These are phyloP conservation scores for Tillus elongatus DNA, from an alignment of 2,888 invertebrate species.

Conservation along the genomic window DNA sequence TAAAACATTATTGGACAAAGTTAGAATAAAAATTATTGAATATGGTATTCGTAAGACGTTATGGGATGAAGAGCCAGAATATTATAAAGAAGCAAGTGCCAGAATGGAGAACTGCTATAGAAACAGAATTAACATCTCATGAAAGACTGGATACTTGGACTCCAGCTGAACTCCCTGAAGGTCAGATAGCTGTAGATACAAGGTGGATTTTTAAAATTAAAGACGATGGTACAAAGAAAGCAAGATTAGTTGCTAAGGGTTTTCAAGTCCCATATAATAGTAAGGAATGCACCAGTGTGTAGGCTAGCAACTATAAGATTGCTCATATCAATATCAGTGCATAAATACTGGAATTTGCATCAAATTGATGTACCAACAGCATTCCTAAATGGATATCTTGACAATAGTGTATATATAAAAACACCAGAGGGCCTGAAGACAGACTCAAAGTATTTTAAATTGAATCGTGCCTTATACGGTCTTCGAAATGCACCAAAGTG, in stretches of 20 bases:
- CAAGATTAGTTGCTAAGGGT: constrained; percentile 23
- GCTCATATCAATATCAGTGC: constrained; percentile 8
- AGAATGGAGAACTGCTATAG: too few relatives aligned
- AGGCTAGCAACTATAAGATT: constrained; percentile 13
- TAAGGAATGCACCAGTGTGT: constrained; percentile 14
- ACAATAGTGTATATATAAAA: constrained; percentile 6
- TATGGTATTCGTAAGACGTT: too few relatives aligned
- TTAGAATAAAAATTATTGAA: constrained; percentile 11
- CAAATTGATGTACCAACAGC: too few relatives aligned
- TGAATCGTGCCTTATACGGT: constrained; percentile 10
- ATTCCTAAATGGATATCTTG: too few relatives aligned
- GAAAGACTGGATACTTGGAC: constrained; percentile 10
- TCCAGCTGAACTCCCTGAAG: constrained; percentile 11
- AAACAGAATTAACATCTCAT: constrained; percentile 13
- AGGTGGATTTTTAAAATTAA: too few relatives aligned
- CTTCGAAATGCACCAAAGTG: constrained; percentile 8
- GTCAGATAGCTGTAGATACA: too few relatives aligned
- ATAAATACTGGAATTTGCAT: constrained; percentile 13
- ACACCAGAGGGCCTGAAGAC: constrained; percentile 8
- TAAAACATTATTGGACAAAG: constrained; percentile 13
- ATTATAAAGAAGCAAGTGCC: too few relatives aligned
- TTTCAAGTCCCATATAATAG: constrained; percentile 20
- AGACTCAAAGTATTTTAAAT: constrained; percentile 8
- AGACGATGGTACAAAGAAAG: constrained; percentile 21
- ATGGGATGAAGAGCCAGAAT: too few relatives aligned